Base-by-base conservation (phyloP, 2,113 vertebrate species). In the Pongo pygmaeus region DNA sequence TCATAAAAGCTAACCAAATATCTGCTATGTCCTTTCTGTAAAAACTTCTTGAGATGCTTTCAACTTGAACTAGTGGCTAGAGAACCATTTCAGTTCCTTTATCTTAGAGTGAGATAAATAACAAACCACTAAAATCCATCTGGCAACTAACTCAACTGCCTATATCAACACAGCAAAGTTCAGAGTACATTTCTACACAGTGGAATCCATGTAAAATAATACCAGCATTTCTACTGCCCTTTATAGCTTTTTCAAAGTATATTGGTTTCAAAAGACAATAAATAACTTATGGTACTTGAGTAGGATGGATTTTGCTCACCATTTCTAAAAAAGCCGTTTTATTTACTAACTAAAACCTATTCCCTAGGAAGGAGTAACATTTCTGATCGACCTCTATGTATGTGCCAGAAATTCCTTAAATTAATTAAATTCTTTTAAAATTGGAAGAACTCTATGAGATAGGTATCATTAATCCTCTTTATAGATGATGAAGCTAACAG, bases 271-370 rank as follows among this genome's bases (percentile, higher is more conserved):
- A 96, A 84, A 8, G 87, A 93, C 89, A 91, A 94, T 84, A 93
- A 91, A 72, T 46, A 89, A 88, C 17, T 35, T 84, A 88, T 7
- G 46, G 2, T 52, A 84, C 13, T 52, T 91, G 75, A 32, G 38
- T 57, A 97, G 50, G 20, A 72, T 16, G 18, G n/a, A 69, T 77
- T 86, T 85, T 91, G 22, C 72, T 94, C 43, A 59, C 43, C 91
- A 38, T 93, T 93, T 94, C 32, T 96, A 96, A 89, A 92, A 43
- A 97, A 93, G 8, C 2, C 16, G 90, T 35, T 95, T 90, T 94
- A 59, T 87, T 95, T 46, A 96, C 35, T 85, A 84, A 69, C 2
- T 92, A 95, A 95, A 97, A 86, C 32, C 20, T 55, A 96, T 81
- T 79, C 59, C n/a, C 52, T 69, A 75, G 52, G 55, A 95, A 91